Conservation (phyloP, 2,888 invertebrate genomes). For the Idaea biselata region DNA sequence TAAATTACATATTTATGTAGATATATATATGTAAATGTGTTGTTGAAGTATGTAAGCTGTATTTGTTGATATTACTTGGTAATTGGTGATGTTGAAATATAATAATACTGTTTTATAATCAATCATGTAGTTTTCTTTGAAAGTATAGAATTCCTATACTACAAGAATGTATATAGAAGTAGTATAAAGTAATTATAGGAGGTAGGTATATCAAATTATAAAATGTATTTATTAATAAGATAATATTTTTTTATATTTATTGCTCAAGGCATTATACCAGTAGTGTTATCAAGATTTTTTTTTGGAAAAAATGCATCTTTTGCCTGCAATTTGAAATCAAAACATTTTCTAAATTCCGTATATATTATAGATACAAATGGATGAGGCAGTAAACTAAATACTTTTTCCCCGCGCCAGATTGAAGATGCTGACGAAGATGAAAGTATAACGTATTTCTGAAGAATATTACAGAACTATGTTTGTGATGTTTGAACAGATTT, state of each 20-base stretch:
- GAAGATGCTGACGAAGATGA: constrained; percentile 19
- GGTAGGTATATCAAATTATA: too few species aligned
- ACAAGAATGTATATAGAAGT: not conserved
- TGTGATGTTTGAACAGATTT: constrained; percentile 4
- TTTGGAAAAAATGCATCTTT: too few species aligned
- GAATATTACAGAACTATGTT: constrained; percentile 11
- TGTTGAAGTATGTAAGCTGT: not conserved
- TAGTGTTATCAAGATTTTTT: too few species aligned
- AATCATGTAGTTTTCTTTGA: not conserved
- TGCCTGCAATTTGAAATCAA: not conserved
- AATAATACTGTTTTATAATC: not conserved
- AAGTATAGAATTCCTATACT: not conserved
- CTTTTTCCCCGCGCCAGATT: constrained; percentile 25
- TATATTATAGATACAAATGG: constrained; percentile 19
- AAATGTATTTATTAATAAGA: too few species aligned
- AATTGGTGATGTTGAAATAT: not conserved
- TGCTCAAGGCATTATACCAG: too few species aligned
- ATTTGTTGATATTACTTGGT: not conserved
- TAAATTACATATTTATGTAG: not conserved
- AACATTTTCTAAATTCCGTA: constrained; percentile 3
- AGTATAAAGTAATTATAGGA: not conserved
- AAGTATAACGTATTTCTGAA: constrained; percentile 22
- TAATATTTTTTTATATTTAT: too few species aligned
- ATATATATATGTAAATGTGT: not conserved
- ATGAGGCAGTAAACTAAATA: constrained; percentile 18